These are phyloP conservation scores for Homarus americanus DNA, from an alignment of 1,140 invertebrate genomes.

Conservation along the genomic window DNA sequence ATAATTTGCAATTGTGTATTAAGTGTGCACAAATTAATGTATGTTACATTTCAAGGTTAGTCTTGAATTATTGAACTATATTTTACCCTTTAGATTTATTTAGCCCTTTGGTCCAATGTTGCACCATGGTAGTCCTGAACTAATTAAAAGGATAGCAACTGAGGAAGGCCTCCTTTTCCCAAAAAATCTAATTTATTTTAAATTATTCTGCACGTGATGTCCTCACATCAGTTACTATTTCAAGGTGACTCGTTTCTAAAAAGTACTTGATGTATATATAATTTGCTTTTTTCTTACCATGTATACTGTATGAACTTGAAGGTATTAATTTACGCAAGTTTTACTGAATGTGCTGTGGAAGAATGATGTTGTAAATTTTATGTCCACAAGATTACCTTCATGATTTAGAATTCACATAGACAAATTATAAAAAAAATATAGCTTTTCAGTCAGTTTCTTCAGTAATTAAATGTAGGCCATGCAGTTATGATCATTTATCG, in stretches of 20 bases:
- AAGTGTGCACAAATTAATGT: constrained; percentile 60
- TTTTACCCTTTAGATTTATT: constrained; percentile 62
- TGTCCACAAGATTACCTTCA: constrained; percentile 30
- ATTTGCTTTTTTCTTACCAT: constrained; percentile 21
- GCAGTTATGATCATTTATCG: constrained; percentile 25
- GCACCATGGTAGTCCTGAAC: constrained; percentile 43
- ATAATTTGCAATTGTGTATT: constrained; percentile 59
- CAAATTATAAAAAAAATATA: constrained; percentile 32
- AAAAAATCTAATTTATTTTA: constrained; percentile 16
- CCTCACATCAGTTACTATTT: neutral
- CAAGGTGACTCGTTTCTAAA: neutral
- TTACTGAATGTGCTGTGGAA: neutral
- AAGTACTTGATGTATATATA: constrained; percentile 51
- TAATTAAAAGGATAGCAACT: neutral
- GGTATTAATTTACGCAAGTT: constrained; percentile 1
- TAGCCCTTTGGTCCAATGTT: constrained; percentile 54
- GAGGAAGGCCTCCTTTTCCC: neutral
- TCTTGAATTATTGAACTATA: constrained; percentile 47
- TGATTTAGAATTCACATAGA: constrained; percentile 48
- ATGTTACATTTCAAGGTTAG: constrained; percentile 41
- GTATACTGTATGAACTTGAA: constrained; percentile 43
- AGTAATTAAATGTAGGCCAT: constrained; percentile 25
- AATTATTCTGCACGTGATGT: constrained; percentile 21
- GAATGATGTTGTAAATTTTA: constrained; percentile 29
- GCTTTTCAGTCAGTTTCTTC: constrained; percentile 36